Percentiles rank a stretch among this genome's conserved stretches.
Conservation (phyloP, 2,113 vertebrate species). For the Oryzias celebensis region DNA sequence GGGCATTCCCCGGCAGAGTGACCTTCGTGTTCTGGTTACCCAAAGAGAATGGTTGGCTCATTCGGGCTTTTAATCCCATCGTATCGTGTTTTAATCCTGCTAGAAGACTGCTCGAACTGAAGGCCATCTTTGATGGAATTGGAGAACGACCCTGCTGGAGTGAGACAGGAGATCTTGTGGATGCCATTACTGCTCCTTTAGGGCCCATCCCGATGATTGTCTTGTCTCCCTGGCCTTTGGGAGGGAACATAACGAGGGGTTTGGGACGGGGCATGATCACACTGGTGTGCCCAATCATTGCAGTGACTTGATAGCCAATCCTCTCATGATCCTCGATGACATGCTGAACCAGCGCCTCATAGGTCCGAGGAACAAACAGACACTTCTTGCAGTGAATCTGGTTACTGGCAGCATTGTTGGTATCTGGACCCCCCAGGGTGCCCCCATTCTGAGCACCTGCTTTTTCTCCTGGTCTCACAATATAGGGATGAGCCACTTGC, state of each 20-base stretch:
- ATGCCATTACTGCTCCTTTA: conserved; percentile 84
- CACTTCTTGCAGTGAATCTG: conserved; percentile 96
- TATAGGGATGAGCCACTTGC: conserved; percentile 93
- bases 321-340: conserved; percentile 98
- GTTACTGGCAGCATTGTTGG: conserved; percentile 50
- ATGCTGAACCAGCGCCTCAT: conserved; percentile 96
- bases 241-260: conserved; percentile 88
- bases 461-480: conserved; percentile 92
- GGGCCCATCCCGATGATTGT: conserved; percentile 88
- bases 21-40: conserved; percentile 85
- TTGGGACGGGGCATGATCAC: conserved; percentile 94
- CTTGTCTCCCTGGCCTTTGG: conserved; percentile 88
- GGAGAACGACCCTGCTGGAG: conserved; percentile 89
- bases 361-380: conserved; percentile 96
- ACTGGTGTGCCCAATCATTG: conserved; percentile 98
- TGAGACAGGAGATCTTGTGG: conserved; percentile 81
- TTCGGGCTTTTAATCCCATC: conserved; percentile 84
- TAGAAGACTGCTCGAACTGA: conserved; percentile 86
- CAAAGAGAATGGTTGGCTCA: conserved; percentile 77
- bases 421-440: conserved; percentile 48
- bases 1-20: conserved; percentile 81
- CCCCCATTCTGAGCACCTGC: conserved; percentile 65
- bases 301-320: conserved; percentile 97
- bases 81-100: conserved; percentile 86
- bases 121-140: conserved; percentile 86